Conservation (phyloP, 2,113 vertebrate species). For the Corynorhinus townsendii region DNA sequence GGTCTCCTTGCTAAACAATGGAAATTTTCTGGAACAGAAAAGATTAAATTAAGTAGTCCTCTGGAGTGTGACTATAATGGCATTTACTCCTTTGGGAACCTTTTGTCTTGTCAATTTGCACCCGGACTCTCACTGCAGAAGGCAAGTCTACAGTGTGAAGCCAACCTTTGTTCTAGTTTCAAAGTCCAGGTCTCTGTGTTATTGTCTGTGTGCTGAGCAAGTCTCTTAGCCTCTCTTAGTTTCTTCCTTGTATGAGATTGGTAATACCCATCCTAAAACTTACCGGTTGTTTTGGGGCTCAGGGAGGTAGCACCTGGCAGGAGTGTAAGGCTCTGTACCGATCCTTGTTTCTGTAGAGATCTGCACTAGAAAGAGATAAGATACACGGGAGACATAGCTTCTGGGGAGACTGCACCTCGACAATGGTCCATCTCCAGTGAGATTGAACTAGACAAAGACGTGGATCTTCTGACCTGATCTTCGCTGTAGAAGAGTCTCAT, state of each 20-base stretch:
- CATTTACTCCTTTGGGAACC: neutral
- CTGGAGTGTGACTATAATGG: neutral
- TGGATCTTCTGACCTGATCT: neutral
- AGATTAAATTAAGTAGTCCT: neutral
- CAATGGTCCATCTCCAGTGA: neutral
- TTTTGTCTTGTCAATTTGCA: neutral
- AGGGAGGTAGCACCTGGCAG: neutral
- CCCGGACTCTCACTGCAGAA: neutral
- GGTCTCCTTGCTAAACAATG: neutral
- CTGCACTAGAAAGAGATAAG: neutral
- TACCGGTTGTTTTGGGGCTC: neutral
- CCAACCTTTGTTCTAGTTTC: neutral
- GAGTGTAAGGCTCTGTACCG: neutral
- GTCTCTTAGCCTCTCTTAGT: neutral
- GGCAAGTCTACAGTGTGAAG: neutral
- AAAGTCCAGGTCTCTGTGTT: neutral
- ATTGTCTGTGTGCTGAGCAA: neutral
- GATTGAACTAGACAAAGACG: neutral
- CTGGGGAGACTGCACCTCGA: neutral
- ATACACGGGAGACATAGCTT: neutral
- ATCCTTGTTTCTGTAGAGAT: neutral
- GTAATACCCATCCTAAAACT: neutral
- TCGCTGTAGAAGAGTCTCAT: neutral
- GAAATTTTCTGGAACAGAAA: neutral
- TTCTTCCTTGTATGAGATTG: neutral